Evolutionary conservation across 1,140 invertebrate genomes (phyloP).

Genomic region (Drosophila kanapiae): DNA sequence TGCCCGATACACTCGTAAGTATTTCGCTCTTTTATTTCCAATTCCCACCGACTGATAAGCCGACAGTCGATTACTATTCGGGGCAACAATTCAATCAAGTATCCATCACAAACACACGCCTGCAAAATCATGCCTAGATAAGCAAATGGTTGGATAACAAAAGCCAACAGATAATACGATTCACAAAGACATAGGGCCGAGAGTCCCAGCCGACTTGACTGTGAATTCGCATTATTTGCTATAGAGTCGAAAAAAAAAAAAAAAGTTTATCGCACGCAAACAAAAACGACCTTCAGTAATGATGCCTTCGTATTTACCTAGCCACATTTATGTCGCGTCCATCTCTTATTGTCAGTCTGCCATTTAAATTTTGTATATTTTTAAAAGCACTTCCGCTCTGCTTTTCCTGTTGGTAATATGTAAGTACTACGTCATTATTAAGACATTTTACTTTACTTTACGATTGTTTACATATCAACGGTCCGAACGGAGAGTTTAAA

Average conservation of each 20-base stretch:
- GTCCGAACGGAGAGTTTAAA: constrained; percentile 1
- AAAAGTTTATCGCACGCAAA: constrained; percentile 67
- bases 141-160: constrained; percentile 72
- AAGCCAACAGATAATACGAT: constrained; percentile 42
- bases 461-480: constrained; percentile 25
- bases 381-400: constrained; percentile 27
- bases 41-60: constrained; percentile 50
- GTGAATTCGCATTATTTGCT: constrained; percentile 61
- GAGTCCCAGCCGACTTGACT: not conserved
- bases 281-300: constrained; percentile 73
- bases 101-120: constrained; percentile 45
- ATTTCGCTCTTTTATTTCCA: constrained; percentile 9
- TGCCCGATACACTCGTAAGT: not conserved
- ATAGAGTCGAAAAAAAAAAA: constrained; percentile 35
- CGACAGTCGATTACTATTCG: constrained; percentile 39
- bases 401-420: constrained; percentile 12
- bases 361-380: constrained; percentile 28
- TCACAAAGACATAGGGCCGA: constrained; percentile 19
- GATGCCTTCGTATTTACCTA: constrained; percentile 47
- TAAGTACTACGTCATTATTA: constrained; percentile 5
- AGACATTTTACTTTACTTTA: not conserved
- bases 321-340: constrained; percentile 50
- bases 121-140: constrained; percentile 38
- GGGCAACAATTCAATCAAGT: constrained; percentile 67
- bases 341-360: constrained; percentile 53